Evolutionary conservation across 2,113 vertebrate genomes (phyloP), one percentile per base, ranked within the genome.

Genomic region (Istiophorus platypterus): DNA sequence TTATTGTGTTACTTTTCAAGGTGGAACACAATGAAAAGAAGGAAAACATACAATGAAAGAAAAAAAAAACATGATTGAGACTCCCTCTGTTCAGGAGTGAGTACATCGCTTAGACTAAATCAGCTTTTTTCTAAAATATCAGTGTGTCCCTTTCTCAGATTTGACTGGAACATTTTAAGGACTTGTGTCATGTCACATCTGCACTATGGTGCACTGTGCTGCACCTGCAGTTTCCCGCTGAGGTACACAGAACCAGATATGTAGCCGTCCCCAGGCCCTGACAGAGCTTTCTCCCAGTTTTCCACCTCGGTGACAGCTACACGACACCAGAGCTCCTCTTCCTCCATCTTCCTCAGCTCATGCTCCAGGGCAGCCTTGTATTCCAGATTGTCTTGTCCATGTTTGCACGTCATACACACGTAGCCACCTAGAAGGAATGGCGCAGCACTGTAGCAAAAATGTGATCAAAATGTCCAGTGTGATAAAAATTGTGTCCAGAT

Each of bases 341-440:
- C 56, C 72, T 96, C 94, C 89, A 97, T 92, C 27, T 29, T 2
- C 29, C 49, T 78, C 80, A 96, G 80, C 8, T 47, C 24, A 0
- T 22, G 69, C 75, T 96, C 95, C 87, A 97, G 84, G 0, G 91
- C 84, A 0, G 67, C 85, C 79, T 95, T 96, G 93, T 96, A 96
- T 0, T 9, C 68, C 57, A 86, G 63, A 85, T 96, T 97, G 1
- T 95, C 93, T 0, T 39, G 24, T 66, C 96, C 95, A 72, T 77
- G 86, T 84, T 96, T 93, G 0, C 95, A 96, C 0, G 96, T 97
- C 93, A 97, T 89, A 84, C 96, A 97, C 24, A 97, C 52, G 39
- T 94, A 93, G 0, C 97, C 96, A 2, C 96, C 96, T 97, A 81
- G 45, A 96, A 65, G 29, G 11, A 34, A 76, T 18, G 47, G 20